phyloP scores from a whole-genome alignment of 2,888 invertebrate species.

The Drosophila borealis region DNA sequence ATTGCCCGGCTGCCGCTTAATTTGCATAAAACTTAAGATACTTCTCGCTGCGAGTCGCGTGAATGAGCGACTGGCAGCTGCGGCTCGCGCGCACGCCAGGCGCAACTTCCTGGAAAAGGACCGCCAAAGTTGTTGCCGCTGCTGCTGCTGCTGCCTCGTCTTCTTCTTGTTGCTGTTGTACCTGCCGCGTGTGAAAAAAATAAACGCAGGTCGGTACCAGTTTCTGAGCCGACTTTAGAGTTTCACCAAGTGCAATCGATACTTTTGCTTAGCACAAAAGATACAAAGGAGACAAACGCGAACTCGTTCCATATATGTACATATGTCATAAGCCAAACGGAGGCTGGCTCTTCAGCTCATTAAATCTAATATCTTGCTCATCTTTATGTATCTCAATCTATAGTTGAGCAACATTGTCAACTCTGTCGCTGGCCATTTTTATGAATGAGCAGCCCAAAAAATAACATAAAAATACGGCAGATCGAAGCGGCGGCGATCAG shows the following conservation, averaged over 20 bases:
- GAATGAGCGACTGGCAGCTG: conserved; percentile 69
- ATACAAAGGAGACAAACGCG: conserved; percentile 8
- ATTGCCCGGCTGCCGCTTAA: conserved; percentile 50
- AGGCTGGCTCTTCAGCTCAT: conserved; percentile 61
- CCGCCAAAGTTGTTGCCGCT: conserved; percentile 75
- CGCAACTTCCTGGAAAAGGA: conserved; percentile 80
- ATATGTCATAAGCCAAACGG: conserved; percentile 58
- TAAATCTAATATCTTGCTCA: conserved; percentile 74
- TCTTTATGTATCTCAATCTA: conserved; percentile 72
- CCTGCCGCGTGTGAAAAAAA: conserved; percentile 73
- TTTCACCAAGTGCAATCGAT: conserved; percentile 72
- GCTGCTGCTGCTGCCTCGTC: conserved; percentile 13
- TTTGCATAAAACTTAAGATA: conserved; percentile 75
- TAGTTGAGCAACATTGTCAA: conserved; percentile 77
- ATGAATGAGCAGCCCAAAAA: conserved; percentile 61
- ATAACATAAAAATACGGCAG: conserved; percentile 8
- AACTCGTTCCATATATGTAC: conserved; percentile 42
- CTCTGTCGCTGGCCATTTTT: conserved; percentile 63
- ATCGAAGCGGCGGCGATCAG: conserved; percentile 63
- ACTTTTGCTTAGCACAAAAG: conserved; percentile 54
- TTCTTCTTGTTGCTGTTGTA: conserved; percentile 43
- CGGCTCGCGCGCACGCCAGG: conserved; percentile 71
- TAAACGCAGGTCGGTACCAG: conserved; percentile 49
- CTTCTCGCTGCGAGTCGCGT: conserved; percentile 53
- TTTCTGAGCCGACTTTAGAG: conserved; percentile 64